Percentiles rank a stretch among this genome's conserved stretches.
Conservation (phyloP, 2,797 vertebrate species). For the Spondyliosoma cantharus region DNA sequence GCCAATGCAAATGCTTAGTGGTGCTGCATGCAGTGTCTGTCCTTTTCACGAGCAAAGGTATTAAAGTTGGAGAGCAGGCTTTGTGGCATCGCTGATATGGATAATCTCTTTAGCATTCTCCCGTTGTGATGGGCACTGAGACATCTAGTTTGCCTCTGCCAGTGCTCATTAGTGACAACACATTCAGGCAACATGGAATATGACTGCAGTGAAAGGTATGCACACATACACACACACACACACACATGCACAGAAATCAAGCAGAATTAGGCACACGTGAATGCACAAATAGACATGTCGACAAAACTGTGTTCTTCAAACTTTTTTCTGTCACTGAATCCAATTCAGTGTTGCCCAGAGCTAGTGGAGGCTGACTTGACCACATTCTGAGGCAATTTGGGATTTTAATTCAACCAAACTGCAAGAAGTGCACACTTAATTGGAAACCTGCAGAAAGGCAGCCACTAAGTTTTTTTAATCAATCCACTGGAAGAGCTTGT, state of each 20-base stretch:
- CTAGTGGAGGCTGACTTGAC: background rate
- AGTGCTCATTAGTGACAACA: constrained; percentile 69
- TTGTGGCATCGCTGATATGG: constrained; percentile 63
- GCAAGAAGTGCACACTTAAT: constrained; percentile 3
- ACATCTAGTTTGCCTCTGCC: constrained; percentile 65
- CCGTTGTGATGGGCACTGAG: constrained; percentile 64
- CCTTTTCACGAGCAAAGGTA: constrained; percentile 67
- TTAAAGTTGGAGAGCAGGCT: constrained; percentile 68
- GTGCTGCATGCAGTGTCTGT: constrained; percentile 56
- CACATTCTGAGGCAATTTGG: constrained; percentile 12
- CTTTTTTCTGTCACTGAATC: constrained; percentile 30
- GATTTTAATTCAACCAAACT: constrained; percentile 16
- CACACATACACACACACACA: background rate
- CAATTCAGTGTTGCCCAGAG: constrained; percentile 8
- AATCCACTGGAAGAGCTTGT: background rate
- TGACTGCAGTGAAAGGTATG: constrained; percentile 51
- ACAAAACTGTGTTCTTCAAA: constrained; percentile 3
- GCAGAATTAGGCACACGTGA: background rate
- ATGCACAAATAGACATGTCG: constrained; percentile 1
- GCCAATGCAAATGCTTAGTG: constrained; percentile 61
- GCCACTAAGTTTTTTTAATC: constrained; percentile 9
- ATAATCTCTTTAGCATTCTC: constrained; percentile 74
- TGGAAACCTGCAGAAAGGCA: constrained; percentile 23
- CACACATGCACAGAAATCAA: background rate
- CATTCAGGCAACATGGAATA: constrained; percentile 52